These are phyloP conservation scores for Suillia variegata DNA, from an alignment of 2,888 invertebrate genomes.

Conservation along the genomic window DNA sequence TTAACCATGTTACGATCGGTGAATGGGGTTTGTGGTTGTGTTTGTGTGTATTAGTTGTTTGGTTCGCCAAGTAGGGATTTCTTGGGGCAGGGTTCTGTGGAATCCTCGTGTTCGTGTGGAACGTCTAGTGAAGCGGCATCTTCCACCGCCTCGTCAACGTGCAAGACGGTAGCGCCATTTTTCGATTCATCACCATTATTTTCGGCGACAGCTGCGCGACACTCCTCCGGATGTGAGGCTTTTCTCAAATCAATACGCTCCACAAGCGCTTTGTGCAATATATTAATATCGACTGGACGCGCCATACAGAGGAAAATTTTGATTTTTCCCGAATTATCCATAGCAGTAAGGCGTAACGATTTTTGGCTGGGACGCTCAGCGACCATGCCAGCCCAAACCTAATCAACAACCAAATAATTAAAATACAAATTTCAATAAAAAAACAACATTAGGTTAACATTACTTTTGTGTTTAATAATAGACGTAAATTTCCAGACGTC, in stretches of 20 bases:
- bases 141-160: slow-evolving; percentile 36
- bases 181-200: slow-evolving; percentile 44
- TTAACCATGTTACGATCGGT: background rate
- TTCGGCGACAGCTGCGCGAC: slow-evolving; percentile 13
- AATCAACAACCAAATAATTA: no score
- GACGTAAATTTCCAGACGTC: slow-evolving; percentile 84
- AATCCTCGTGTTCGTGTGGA: slow-evolving; percentile 33
- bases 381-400: slow-evolving; percentile 91
- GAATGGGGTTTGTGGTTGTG: no score
- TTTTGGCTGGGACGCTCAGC: slow-evolving; percentile 86
- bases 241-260: slow-evolving; percentile 64
- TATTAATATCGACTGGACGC: slow-evolving; percentile 72
- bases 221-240: slow-evolving; percentile 52
- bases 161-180: slow-evolving; percentile 27
- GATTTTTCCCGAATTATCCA: slow-evolving; percentile 80
- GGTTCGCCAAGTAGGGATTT: slow-evolving; percentile 44
- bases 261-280: slow-evolving; percentile 69
- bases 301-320: slow-evolving; percentile 86
- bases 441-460: background rate
- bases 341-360: slow-evolving; percentile 85
- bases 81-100: slow-evolving; percentile 53
- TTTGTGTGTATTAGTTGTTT: slow-evolving; percentile 29
- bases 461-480: slow-evolving; percentile 90
- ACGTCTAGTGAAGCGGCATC: slow-evolving; percentile 55
- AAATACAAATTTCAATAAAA: slow-evolving; percentile 13